Base-by-base conservation (phyloP, 2,888 invertebrate species). In the Bellardia bayeri region DNA sequence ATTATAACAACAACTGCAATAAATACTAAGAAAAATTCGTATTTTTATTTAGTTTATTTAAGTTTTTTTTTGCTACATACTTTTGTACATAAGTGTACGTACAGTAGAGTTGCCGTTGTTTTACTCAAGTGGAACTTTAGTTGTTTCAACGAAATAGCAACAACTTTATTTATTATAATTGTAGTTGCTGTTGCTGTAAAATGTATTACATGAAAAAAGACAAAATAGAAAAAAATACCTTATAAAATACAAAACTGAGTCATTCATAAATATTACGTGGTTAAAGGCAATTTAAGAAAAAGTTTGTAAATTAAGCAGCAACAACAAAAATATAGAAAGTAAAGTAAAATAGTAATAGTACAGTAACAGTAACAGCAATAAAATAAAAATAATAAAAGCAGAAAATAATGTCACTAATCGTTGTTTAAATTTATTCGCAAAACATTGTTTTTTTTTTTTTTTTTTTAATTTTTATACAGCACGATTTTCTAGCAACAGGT, bases 41-140 rank as follows among this genome's bases (percentile, higher is more conserved):
- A 61, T n/a, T 37, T 61, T n/a, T 45, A 1, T 68, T 51, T 61
- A 3, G 0, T 61, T 61, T 45, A 13, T 49, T 45, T 5, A 11
- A n/a, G 49, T 40, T n/a, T 49, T 23, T 58, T 33, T 49, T 49
- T 69, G 45, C 2, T 63, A 0, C n/a, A 51, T 6, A 51, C 51
- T 51, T 5, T 76, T 54, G 9, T 40, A 66, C 14, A 33, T 14
- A 33, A 69, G 45, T 51, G 42, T 66, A 54, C 23, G 42, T 66
- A 54, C 23, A 1, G 4, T 14, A 72, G 68, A 68, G 66, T 45
- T 83, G 75, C 63, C 72, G 51, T 78, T 81, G n/a, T 63, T 69
- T 82, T 66, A 78, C 84, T 87, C 76, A 84, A 83, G 83, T 78
- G 76, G 66, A 87, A 87, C 86, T 64, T 23, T 68, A 61, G 80